phyloP scores from a whole-genome alignment of 2,113 vertebrate species.

The Myrmecophaga tridactyla region DNA sequence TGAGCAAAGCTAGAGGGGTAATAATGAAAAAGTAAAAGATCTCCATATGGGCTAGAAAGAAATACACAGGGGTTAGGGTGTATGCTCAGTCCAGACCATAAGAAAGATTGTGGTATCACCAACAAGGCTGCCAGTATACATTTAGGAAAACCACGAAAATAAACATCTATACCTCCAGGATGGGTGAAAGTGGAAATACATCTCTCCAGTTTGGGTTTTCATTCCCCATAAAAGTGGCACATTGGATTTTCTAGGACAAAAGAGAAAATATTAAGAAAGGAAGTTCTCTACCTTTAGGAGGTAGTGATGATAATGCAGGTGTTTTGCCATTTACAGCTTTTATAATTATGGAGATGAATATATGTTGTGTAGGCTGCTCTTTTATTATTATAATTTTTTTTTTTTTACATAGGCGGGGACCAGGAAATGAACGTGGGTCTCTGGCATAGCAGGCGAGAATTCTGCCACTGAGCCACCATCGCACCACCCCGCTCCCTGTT shows the following conservation, averaged over 20 bases:
- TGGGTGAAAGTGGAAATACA: conserved; percentile 46
- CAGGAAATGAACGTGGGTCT: too few species aligned
- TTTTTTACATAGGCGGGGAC: too few species aligned
- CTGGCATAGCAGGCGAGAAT: too few species aligned
- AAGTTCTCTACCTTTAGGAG: background rate
- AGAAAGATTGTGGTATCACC: background rate
- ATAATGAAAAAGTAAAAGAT: conserved; percentile 24
- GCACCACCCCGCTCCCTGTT: too few species aligned
- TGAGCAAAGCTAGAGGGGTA: conserved; percentile 13
- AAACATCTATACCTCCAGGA: background rate
- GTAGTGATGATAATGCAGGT: background rate
- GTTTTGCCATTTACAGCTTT: background rate
- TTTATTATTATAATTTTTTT: too few species aligned
- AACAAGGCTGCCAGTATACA: background rate
- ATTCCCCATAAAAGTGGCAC: conserved; percentile 4
- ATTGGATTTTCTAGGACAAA: background rate
- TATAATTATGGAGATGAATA: background rate
- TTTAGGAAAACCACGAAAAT: conserved; percentile 8
- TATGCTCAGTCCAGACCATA: background rate
- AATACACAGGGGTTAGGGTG: conserved; percentile 29
- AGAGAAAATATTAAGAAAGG: background rate
- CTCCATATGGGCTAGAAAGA: conserved; percentile 53
- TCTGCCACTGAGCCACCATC: too few species aligned
- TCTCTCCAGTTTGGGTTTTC: background rate
- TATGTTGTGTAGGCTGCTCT: too few species aligned